phyloP scores from a whole-genome alignment of 2,113 vertebrate genomes.

The Pseudorasbora parva region DNA sequence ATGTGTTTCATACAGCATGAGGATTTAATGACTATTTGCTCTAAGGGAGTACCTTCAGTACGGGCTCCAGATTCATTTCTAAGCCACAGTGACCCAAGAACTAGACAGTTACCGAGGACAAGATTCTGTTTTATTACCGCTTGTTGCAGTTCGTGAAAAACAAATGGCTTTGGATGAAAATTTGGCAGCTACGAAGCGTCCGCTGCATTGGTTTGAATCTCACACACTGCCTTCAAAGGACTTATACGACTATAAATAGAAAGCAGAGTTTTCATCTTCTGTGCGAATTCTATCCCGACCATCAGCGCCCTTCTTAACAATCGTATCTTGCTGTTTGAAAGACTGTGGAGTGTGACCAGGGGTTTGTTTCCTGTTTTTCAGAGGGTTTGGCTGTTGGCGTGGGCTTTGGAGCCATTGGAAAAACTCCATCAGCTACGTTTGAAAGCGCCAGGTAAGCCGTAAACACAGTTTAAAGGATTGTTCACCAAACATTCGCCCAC shows the following conservation, averaged over 20 bases:
- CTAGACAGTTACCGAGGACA: neutral
- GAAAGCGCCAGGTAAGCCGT: slow-evolving; percentile 90
- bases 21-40: neutral
- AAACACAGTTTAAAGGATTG: neutral
- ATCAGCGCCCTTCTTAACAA: neutral
- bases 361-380: slow-evolving; percentile 69
- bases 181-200: neutral
- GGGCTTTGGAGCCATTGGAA: slow-evolving; percentile 90
- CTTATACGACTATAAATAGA: neutral
- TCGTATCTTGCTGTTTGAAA: neutral
- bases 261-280: neutral
- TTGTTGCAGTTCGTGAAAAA: no score
- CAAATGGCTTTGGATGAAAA: no score
- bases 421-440: slow-evolving; percentile 88
- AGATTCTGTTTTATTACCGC: no score
- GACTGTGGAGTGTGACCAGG: neutral
- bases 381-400: slow-evolving; percentile 97
- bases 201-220: neutral
- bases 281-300: neutral
- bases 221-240: neutral
- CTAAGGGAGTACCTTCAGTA: neutral
- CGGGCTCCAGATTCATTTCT: neutral
- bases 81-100: neutral
- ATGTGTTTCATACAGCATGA: neutral
- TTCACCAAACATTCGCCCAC: neutral